phyloP scores from a whole-genome alignment of 2,888 invertebrate species.

The Xestia ashworthii region DNA sequence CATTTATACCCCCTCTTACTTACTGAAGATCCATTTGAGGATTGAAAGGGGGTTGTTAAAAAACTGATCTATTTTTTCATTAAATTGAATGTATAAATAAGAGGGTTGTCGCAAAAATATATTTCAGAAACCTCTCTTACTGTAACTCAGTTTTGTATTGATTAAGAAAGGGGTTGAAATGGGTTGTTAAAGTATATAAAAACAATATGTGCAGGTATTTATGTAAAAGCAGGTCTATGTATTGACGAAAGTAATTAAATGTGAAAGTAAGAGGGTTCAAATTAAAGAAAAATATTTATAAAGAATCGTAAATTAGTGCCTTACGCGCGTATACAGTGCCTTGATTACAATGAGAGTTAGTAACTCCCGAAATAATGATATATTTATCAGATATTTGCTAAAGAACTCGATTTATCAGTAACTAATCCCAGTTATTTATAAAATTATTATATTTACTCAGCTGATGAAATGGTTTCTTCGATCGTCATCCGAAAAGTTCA shows the following conservation, averaged over 20 bases:
- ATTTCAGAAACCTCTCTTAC: constrained; percentile 7
- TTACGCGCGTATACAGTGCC: constrained; percentile 63
- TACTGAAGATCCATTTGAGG: background rate
- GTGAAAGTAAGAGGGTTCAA: constrained; percentile 37
- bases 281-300: constrained; percentile 29
- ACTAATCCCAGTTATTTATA: constrained; percentile 29
- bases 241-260: background rate
- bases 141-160: background rate
- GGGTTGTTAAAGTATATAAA: background rate
- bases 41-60: background rate
- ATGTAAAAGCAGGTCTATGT: background rate
- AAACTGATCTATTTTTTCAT: constrained; percentile 6
- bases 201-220: background rate
- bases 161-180: background rate
- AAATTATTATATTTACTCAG: constrained; percentile 19
- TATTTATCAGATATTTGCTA: constrained; percentile 12
- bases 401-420: background rate
- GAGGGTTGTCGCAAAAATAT: constrained; percentile 34
- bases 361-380: constrained; percentile 22
- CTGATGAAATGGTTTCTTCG: constrained; percentile 66
- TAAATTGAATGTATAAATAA: constrained; percentile 10
- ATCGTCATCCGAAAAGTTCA: constrained; percentile 58
- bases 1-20: constrained; percentile 20
- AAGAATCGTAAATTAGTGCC: constrained; percentile 64
- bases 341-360: constrained; percentile 59